Evolutionary conservation across 2,888 invertebrate genomes (phyloP), one percentile per base, ranked within the genome.

Genomic region (Andricus curvator): DNA sequence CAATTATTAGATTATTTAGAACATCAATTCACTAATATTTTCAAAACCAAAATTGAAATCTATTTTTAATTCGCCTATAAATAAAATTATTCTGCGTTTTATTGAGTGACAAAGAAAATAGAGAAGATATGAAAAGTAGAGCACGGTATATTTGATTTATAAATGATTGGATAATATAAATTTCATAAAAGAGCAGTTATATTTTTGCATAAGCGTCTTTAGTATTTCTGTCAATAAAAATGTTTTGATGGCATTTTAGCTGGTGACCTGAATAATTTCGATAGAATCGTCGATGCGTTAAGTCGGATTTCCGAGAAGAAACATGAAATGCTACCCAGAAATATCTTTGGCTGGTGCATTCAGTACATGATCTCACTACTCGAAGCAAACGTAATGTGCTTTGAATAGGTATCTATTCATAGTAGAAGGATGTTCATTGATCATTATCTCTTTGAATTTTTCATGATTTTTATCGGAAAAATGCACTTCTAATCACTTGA

Each of bases 291-390:
- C 22, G 70, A 51, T 70, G 70, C 70, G 51, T 70, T 51, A 70
- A 70, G 70, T 48, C 25, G 48, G 11, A 29, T 70, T 70, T 70
- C 70, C 11, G 51, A 70, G 70, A 70, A 51, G 68, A 20, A 70
- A 51, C 29, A 29, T 29, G 70, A 70, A 70, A 25, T 33, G 51
- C 70, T 70, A 33, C 22, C 48, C 68, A 70, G 70, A 70, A 70
- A 70, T 70, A 70, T 70, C 48, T 70, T 33, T 70, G 48, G 51
- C 70, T 70, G 70, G 51, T 70, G 70, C 25, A 70, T 70, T 70
- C 44, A 51, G 68, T 48, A 8, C 51, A 51, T 70, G 70, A 70
- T 70, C 70, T 70, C 70, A 70, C 70, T 70, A 11, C 48, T 70
- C 25, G 29, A 70, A 51, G 70, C 25, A 70, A 51, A 70, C 70